Conservation (phyloP, 2,797 vertebrate species). For the Champsocephalus gunnari region DNA sequence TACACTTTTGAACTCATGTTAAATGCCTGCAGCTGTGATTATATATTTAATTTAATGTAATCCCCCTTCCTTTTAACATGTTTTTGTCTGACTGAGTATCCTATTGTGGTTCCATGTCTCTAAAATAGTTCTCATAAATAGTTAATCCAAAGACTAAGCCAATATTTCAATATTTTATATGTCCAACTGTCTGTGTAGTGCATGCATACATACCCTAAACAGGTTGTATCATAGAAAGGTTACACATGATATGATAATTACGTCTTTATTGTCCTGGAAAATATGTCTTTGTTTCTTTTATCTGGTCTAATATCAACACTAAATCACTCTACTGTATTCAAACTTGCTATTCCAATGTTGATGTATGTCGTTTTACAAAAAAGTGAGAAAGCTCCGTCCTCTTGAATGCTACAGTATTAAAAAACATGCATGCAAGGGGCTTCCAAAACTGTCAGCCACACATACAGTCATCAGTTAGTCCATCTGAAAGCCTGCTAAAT, state of each 20-base stretch:
- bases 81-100: background rate
- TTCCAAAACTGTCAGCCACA: slow-evolving; percentile 8
- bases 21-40: too few species aligned
- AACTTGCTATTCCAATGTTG: background rate
- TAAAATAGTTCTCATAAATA: background rate
- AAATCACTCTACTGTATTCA: background rate
- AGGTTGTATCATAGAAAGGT: background rate
- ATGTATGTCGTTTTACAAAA: slow-evolving; percentile 5
- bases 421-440: background rate
- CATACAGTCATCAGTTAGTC: background rate
- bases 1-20: too few species aligned
- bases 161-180: slow-evolving; percentile 7
- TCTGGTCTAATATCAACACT: background rate
- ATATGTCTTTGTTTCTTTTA: background rate
- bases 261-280: background rate
- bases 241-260: background rate
- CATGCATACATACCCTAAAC: background rate
- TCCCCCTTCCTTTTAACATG: background rate
- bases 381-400: background rate
- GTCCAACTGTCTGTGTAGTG: background rate
- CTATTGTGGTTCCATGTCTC: background rate
- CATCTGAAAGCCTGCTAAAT: slow-evolving; percentile 40
- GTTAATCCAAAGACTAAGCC: background rate
- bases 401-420: background rate
- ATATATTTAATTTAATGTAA: too few species aligned